phyloP scores from a whole-genome alignment of 2,113 vertebrate species.

The Anolis carolinensis region DNA sequence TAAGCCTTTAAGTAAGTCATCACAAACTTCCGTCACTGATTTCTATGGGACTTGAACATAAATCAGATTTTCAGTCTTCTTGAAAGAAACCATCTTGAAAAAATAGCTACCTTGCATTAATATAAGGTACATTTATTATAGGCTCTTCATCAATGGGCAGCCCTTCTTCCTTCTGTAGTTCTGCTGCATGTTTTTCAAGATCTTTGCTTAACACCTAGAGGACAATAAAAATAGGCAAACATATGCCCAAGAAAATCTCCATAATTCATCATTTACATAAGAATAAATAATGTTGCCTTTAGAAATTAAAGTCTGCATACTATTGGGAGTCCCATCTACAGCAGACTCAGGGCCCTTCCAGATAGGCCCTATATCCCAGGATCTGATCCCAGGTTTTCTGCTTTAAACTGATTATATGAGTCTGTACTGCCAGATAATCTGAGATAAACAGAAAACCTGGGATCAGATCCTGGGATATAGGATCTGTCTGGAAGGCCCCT shows the following conservation, averaged over 20 bases:
- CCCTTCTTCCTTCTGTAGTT: conserved; percentile 87
- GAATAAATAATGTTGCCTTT: not conserved
- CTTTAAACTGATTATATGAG: too few relatives aligned
- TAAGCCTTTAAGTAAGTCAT: not conserved
- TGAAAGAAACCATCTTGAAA: not conserved
- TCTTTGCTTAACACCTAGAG: conserved; percentile 90
- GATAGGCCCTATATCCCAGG: too few relatives aligned
- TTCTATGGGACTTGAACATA: not conserved
- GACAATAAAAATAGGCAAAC: conserved; percentile 15
- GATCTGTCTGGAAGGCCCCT: too few relatives aligned
- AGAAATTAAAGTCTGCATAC: not conserved
- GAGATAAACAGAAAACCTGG: too few relatives aligned
- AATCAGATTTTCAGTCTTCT: too few relatives aligned
- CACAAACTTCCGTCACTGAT: not conserved
- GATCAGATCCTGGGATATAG: too few relatives aligned
- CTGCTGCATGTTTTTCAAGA: conserved; percentile 89
- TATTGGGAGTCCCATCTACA: too few relatives aligned
- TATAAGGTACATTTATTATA: conserved; percentile 89
- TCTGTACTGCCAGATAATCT: too few relatives aligned
- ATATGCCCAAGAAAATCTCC: not conserved
- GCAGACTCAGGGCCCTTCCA: too few relatives aligned
- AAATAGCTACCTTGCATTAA: conserved; percentile 85
- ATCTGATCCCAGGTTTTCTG: too few relatives aligned
- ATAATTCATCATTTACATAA: not conserved
- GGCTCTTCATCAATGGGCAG: conserved; percentile 79